Conservation (phyloP, 2,797 vertebrate species). For the Balearica regulorum region DNA sequence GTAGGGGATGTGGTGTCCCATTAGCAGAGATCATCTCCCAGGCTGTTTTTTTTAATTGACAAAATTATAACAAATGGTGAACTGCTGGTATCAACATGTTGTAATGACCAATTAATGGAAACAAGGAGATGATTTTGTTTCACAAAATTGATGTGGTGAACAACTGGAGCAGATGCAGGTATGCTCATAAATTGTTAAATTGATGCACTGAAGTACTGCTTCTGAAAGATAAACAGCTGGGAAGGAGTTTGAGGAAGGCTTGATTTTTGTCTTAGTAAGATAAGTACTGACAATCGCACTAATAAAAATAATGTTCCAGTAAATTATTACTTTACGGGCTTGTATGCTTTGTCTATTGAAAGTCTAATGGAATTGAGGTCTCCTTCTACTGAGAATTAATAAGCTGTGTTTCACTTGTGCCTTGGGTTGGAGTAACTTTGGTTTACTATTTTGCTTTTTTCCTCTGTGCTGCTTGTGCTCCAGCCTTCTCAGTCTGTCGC, state of each 20-base stretch:
- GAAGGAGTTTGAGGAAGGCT: not conserved
- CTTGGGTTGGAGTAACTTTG: not conserved
- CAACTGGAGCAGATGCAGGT: not conserved
- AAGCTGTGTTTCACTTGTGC: not conserved
- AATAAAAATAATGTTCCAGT: not conserved
- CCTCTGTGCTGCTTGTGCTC: not conserved
- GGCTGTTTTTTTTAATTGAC: not conserved
- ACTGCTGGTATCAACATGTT: not conserved
- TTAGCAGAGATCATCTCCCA: not conserved
- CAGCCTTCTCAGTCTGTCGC: not conserved
- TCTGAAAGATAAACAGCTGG: conserved; percentile 20
- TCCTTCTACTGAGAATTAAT: not conserved
- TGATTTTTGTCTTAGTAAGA: not conserved
- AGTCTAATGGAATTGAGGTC: not conserved
- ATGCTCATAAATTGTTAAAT: not conserved
- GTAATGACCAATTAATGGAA: conserved; percentile 19
- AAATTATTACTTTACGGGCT: not conserved
- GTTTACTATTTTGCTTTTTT: conserved; percentile 3
- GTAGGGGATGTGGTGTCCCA: not conserved
- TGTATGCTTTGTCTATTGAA: not conserved
- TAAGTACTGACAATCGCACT: not conserved
- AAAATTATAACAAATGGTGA: not conserved
- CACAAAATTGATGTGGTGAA: conserved; percentile 8
- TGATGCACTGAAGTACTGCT: not conserved
- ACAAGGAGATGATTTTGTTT: conserved; percentile 8